These are phyloP conservation scores for Drosophila stalkeri DNA, from an alignment of 2,888 invertebrate species.

Conservation along the genomic window DNA sequence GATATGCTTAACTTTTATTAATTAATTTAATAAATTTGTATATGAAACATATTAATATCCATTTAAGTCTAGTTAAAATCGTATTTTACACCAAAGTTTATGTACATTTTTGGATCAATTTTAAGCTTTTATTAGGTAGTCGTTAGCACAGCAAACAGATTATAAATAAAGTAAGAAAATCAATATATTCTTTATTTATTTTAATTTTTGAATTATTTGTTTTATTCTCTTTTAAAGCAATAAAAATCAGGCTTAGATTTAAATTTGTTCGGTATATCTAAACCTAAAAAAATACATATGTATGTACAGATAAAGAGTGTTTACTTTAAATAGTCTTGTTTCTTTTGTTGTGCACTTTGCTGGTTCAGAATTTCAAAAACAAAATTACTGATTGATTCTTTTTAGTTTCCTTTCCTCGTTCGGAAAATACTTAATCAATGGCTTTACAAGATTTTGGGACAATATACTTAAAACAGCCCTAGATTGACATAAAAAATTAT, in stretches of 20 bases:
- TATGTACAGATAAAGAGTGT: constrained; percentile 66
- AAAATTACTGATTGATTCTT: constrained; percentile 33
- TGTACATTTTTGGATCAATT: background rate
- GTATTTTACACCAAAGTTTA: background rate
- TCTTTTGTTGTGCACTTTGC: constrained; percentile 64
- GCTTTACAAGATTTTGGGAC: constrained; percentile 22
- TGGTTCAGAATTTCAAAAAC: constrained; percentile 53
- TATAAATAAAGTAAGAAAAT: background rate
- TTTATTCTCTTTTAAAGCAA: constrained; percentile 49
- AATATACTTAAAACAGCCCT: constrained; percentile 26
- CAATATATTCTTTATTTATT: background rate
- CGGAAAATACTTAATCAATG: constrained; percentile 25
- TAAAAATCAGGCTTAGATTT: constrained; percentile 53
- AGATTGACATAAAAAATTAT: constrained; percentile 27
- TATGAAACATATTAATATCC: background rate
- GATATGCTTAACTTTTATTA: constrained; percentile 20
- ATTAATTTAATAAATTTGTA: constrained; percentile 29
- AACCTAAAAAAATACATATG: constrained; percentile 59
- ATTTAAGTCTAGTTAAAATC: background rate
- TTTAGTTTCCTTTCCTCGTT: constrained; percentile 21
- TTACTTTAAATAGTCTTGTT: constrained; percentile 63
- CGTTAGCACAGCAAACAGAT: background rate
- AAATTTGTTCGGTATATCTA: constrained; percentile 60
- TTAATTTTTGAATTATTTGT: constrained; percentile 24
- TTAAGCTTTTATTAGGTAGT: background rate